These are phyloP conservation scores for Cydia pomonella DNA, from an alignment of 1,140 invertebrate species.

Conservation along the genomic window DNA sequence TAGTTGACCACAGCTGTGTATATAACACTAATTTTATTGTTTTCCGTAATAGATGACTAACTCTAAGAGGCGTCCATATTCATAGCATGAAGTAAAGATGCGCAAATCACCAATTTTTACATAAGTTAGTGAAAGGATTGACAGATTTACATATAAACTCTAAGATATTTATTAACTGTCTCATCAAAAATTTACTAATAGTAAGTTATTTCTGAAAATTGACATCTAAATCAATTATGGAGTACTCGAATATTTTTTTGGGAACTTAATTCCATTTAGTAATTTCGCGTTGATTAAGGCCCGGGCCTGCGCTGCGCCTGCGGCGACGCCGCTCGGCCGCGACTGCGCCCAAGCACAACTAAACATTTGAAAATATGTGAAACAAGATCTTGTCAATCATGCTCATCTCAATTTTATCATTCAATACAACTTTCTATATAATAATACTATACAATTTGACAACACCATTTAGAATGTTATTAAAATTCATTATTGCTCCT, in stretches of 20 bases:
- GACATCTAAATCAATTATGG: conserved; percentile 64
- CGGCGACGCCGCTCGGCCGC: not conserved
- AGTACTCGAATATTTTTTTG: conserved; percentile 57
- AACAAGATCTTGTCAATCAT: conserved; percentile 66
- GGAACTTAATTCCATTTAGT: conserved; percentile 78
- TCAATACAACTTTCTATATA: conserved; percentile 24
- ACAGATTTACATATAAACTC: conserved; percentile 73
- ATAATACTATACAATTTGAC: conserved; percentile 20
- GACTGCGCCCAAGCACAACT: conserved; percentile 42
- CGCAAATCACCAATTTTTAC: conserved; percentile 76
- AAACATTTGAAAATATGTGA: conserved; percentile 80
- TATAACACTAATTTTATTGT: conserved; percentile 76
- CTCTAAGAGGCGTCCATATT: conserved; percentile 79
- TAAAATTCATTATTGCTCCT: conserved; percentile 36
- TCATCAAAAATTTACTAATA: conserved; percentile 60
- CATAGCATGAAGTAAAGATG: conserved; percentile 76
- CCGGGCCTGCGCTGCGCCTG: not conserved
- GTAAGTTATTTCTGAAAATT: conserved; percentile 66
- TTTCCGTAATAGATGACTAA: conserved; percentile 75
- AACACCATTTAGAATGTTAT: conserved; percentile 33
- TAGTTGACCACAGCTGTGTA: conserved; percentile 75
- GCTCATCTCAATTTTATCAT: conserved; percentile 68
- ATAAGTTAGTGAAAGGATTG: conserved; percentile 71
- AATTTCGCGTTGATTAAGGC: conserved; percentile 41
- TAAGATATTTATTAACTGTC: conserved; percentile 70